Evolutionary conservation across 23 tunicate species (phyloP), one percentile per base, ranked within the genome.

Genomic region (Halocynthia aurantium): DNA sequence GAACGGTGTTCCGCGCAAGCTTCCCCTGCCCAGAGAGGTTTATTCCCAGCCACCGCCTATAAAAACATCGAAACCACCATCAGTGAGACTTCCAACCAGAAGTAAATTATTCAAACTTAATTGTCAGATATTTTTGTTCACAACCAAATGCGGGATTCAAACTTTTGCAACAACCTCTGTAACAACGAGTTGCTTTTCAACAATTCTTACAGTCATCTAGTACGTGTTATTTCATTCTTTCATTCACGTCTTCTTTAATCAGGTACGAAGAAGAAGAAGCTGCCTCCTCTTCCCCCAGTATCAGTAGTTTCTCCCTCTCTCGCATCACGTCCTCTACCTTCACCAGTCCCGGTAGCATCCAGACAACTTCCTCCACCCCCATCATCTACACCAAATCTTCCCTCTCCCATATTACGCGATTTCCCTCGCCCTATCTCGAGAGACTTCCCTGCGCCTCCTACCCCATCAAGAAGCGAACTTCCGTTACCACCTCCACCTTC

Each of bases 251-350:
- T n/a, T 65, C 2, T 5, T 65, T 65, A 20, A 10, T 10, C 6
- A 65, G 70, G 70, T 15, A 65, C 20, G 22, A 64, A 15, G 19
- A 65, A 65, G 70, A 20, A 40, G 6, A 65, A 9, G 15, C 70
- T 49, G 10, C 31, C 31, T 20, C 70, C 70, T 9, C 70, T 49
- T 0, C 70, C 70, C 49, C 70, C 70, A 11, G 31, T 65, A 49
- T 6, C 44, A 31, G 44, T 31, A 31, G 44, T 31, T 31, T 31
- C 44, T 31, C 44, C 44, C 1, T 31, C 44, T 0, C 44, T 31
- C 44, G 44, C 70, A 65, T 65, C 70, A 65, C 70, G 70, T 11
- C n/a, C 70, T 65, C 31, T 65, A 49, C 70, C 70, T 40, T 65
- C 70, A 15, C 70, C 70, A 20, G 70, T 6, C 10, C 70, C 70